Base-by-base conservation (phyloP, 2,113 vertebrate genomes). In the Centropristis striata region DNA sequence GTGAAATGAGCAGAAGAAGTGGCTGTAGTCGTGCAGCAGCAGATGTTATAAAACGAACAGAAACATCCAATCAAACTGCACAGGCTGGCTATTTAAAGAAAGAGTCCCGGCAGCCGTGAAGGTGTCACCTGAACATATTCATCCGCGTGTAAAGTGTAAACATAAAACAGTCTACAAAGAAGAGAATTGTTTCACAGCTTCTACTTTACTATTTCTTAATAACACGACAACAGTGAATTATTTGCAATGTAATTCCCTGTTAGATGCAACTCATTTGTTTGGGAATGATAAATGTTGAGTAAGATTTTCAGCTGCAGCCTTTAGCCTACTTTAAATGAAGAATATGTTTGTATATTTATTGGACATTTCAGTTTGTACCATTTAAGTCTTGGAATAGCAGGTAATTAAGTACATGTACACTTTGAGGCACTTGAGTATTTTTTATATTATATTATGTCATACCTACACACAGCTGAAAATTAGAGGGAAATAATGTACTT, bases 41-140 rank as follows among this genome's bases (percentile, higher is more conserved):
- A 57, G 73, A 71, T 71, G 86, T 86, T 55, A 58, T 8, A 47
- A 73, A 71, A 83, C 63, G 3, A 28, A 37, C 65, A 75, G 36
- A 28, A 55, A 20, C 42, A 57, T 21, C 90, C 90, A 90, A 89
- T 90, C 86, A 88, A 68, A 81, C 66, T 3, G 71, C 54, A 59
- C 89, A 23, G 27, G 39, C 23, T 47, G 85, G 70, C 78, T 93
- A 91, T 94, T 95, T 94, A 94, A 93, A 94, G 79, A 95, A 93
- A 16, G 65, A 95, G 94, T 93, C 84, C 95, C 93, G 91, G 90
- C 49, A 41, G 69, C 75, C 83, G 66, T 78, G 73, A 92, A 91
- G 86, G 90, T 92, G 92, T 93, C 92, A 95, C 94, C 95, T 95
- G 94, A 88, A 90, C 23, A 68, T 91, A 95, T 95, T 58, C 91